A percentile compares a stretch with the other conserved stretches of the same genome.
Evolutionary conservation across 2,888 invertebrate genomes (phyloP).

Genomic region (Habrosyne pyritoides): DNA sequence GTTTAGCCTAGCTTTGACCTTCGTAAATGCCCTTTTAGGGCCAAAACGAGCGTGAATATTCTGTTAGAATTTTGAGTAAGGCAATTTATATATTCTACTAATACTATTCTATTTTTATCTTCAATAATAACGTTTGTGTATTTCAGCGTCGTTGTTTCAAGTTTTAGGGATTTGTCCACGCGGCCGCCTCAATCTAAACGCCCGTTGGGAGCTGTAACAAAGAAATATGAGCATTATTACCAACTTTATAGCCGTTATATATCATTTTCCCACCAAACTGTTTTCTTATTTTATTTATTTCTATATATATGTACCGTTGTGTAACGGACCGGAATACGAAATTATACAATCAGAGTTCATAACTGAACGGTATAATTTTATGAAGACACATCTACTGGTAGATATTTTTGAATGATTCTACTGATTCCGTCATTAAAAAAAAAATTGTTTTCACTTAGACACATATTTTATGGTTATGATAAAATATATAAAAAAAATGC

Average conservation of each 20-base stretch:
- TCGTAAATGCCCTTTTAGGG: too few species aligned
- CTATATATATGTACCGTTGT: constrained; percentile 29
- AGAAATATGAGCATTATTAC: constrained; percentile 59
- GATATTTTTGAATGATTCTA: too few species aligned
- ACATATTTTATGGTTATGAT: too few species aligned
- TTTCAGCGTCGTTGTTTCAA: constrained; percentile 21
- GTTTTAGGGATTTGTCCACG: constrained; percentile 45
- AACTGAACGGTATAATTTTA: neutral
- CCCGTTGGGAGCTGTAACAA: constrained; percentile 45
- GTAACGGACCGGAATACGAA: constrained; percentile 13
- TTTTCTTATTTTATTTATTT: constrained; percentile 43
- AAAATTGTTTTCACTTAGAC: too few species aligned
- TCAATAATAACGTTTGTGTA: constrained; percentile 10
- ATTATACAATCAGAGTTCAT: neutral
- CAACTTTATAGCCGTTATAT: constrained; percentile 55
- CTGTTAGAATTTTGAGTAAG: too few species aligned
- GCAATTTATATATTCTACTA: neutral
- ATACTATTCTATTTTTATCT: constrained; percentile 5
- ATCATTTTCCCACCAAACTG: constrained; percentile 47
- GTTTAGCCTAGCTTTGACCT: too few species aligned
- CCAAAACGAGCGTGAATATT: too few species aligned
- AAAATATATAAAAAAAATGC: too few species aligned
- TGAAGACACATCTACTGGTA: too few species aligned
- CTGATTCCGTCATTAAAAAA: too few species aligned
- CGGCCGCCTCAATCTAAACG: constrained; percentile 36